Evolutionary conservation across 2,797 vertebrate genomes (phyloP), one percentile per base, ranked within the genome.

Genomic region (Sphaeramia orbicularis): DNA sequence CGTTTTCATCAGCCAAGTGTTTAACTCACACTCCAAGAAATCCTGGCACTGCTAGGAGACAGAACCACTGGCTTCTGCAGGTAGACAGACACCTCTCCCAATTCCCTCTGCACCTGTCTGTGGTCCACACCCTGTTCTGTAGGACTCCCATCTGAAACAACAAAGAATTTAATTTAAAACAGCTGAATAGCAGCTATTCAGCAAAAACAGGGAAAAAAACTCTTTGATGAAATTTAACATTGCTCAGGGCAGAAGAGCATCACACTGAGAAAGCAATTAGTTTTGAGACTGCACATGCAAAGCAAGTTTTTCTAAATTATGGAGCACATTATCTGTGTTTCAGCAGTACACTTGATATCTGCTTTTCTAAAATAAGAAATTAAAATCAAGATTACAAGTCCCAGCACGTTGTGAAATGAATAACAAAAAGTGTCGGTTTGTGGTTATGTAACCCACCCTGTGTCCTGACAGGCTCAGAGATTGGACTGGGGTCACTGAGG

Each of bases 21-120:
- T 65, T 19, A 56, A 95, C 97, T 98, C 91, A 99, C 98, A 0
- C 93, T 97, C 98, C 98, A 99, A 76, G 95, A 93, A 84, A 99
- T 94, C 81, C 92, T 95, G 81, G 97, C 87, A 0, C 94, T 92
- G 19, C 93, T 93, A 4, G 89, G 93, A 1, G 95, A 96, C 45
- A 99, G 90, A 61, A 96, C 86, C 45, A 90, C 54, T 0, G 96
- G 96, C 55, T 96, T 95, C 90, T 96, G 95, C n/a, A 97, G 92
- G 65, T 84, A 94, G 55, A 99, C 93, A 0, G 87, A 89, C 56
- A 97, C 94, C 59, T 94, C 95, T 0, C 94, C 94, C 60, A 99
- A 87, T 72, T 96, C 96, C 10, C 74, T 78, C 84, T 96, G 96
- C 54, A 96, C 94, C 84, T 93, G 93, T 62, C 95, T 89, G 0